A percentile compares a stretch with the other conserved stretches of the same genome.
phyloP scores from a whole-genome alignment of 2,888 invertebrate genomes.

The Heteromurus nitidus region DNA sequence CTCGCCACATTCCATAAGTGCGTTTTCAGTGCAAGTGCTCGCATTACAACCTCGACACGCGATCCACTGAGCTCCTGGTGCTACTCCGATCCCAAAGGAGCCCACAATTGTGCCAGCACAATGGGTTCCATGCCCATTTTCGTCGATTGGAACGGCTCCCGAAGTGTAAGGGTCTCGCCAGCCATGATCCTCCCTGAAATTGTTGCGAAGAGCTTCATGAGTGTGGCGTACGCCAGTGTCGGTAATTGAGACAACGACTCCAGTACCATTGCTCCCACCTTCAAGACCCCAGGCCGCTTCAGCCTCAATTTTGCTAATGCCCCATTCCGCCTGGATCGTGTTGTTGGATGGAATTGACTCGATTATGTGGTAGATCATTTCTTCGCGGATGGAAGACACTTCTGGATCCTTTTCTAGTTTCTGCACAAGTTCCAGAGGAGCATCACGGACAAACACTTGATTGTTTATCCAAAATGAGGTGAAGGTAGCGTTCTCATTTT shows the following conservation, averaged over 20 bases:
- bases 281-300: conserved; percentile 33
- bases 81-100: conserved; percentile 21
- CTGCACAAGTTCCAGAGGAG: not conserved
- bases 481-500: not conserved
- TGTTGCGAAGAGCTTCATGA: conserved; percentile 13
- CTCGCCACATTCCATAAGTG: conserved; percentile 17
- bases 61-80: conserved; percentile 34
- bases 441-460: conserved; percentile 32
- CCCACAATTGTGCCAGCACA: conserved; percentile 34
- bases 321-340: conserved; percentile 41
- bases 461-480: conserved; percentile 51
- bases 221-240: conserved; percentile 35
- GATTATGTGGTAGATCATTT: not conserved
- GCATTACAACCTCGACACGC: conserved; percentile 28
- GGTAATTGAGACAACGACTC: conserved; percentile 45
- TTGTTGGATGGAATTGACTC: not conserved
- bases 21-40: not conserved
- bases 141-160: not conserved
- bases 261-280: conserved; percentile 33
- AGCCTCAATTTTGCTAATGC: conserved; percentile 42
- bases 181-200: not conserved
- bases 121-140: conserved; percentile 37
- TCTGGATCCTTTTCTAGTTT: conserved; percentile 3
- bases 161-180: conserved; percentile 14
- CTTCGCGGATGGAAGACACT: conserved; percentile 15